Evolutionary conservation across 2,113 vertebrate genomes (phyloP).

Genomic region (Gallinago media): DNA sequence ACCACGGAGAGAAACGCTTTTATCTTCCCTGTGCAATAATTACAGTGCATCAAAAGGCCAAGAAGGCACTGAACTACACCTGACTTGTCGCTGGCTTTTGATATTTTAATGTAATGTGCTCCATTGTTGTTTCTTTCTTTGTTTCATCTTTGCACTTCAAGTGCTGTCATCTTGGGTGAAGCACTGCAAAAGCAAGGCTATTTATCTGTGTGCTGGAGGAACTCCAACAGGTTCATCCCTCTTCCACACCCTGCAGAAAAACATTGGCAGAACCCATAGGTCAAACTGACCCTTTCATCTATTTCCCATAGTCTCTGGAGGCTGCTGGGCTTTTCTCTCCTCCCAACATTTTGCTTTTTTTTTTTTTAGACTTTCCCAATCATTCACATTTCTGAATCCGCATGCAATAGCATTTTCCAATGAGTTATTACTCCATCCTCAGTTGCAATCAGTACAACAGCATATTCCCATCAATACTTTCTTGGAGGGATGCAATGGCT

Average conservation of each 20-base stretch:
- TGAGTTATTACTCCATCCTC: background rate
- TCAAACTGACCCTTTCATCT: background rate
- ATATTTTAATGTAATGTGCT: constrained; percentile 42
- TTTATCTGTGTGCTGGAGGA: background rate
- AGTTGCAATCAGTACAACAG: background rate
- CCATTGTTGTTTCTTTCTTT: background rate
- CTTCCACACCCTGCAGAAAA: background rate
- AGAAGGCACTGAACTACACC: constrained; percentile 30
- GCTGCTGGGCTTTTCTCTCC: background rate
- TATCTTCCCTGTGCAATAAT: constrained; percentile 51
- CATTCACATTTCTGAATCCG: background rate
- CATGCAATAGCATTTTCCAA: background rate
- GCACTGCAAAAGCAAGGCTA: background rate
- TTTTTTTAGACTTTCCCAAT: background rate
- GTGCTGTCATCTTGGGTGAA: background rate
- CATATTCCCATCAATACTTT: accelerated
- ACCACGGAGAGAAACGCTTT: constrained; percentile 43
- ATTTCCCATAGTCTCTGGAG: background rate
- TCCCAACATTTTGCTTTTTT: background rate
- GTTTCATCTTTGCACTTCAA: constrained; percentile 35
- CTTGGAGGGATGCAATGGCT: background rate
- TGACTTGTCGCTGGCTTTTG: constrained; percentile 29
- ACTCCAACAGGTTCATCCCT: background rate
- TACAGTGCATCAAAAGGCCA: constrained; percentile 51
- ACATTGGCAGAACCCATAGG: background rate